Evolutionary conservation across 37 sponge, comb jelly and placozoan genomes (phyloP).

Genomic region (Axinella damicornis): DNA sequence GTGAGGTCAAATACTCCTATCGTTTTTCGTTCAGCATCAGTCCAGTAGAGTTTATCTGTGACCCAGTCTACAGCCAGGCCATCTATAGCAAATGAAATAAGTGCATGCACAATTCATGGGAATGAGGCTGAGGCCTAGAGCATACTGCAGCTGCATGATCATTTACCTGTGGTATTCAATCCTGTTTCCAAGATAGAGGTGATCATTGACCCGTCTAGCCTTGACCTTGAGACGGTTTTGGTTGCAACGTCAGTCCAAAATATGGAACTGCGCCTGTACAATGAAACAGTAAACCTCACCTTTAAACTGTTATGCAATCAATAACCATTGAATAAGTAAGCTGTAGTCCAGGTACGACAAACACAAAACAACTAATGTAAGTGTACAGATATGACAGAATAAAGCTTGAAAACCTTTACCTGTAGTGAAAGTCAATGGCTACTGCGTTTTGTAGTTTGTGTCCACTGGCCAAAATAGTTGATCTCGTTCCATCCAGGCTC

Average conservation of each 20-base stretch:
- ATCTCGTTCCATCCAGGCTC: slow-evolving; percentile 27
- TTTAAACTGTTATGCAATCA: background rate
- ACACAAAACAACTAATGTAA: background rate
- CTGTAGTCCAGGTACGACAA: background rate
- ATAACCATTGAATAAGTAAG: background rate
- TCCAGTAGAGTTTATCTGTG: slow-evolving; percentile 70
- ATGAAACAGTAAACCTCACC: background rate
- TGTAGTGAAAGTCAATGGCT: slow-evolving; percentile 40
- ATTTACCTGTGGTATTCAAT: background rate
- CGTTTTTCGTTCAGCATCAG: slow-evolving; percentile 34
- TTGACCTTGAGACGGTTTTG: slow-evolving; percentile 6
- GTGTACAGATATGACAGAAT: no score
- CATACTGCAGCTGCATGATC: no score
- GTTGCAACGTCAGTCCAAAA: slow-evolving; percentile 26
- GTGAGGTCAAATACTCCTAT: slow-evolving; percentile 29
- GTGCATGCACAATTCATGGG: no score
- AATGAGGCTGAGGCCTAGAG: no score
- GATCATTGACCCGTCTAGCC: slow-evolving; percentile 18
- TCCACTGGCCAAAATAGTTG: background rate
- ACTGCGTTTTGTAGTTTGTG: background rate
- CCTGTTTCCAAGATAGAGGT: background rate
- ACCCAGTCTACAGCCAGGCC: slow-evolving; percentile 81
- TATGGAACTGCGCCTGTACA: background rate
- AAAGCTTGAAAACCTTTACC: background rate
- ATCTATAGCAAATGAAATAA: slow-evolving; percentile 12